Evolutionary conservation across 1,140 invertebrate genomes (phyloP).

Genomic region (Calycopis cecrops): DNA sequence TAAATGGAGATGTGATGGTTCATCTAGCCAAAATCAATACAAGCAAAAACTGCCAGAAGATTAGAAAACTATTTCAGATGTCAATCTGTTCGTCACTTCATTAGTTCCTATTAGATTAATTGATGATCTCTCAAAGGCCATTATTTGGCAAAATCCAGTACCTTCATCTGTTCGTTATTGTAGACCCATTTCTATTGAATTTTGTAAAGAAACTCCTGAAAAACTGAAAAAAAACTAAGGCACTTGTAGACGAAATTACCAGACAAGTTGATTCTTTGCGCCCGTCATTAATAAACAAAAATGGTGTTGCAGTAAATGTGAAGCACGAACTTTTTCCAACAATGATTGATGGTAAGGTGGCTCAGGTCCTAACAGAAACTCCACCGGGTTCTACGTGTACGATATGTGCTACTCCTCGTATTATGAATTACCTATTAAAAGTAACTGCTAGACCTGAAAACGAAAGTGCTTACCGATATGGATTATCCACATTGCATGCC

Average conservation of each 20-base stretch:
- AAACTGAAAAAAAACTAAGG: conserved; percentile 16
- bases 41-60: conserved; percentile 12
- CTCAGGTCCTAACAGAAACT: no score
- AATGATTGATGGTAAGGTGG: no score
- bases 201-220: conserved; percentile 15
- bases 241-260: conserved; percentile 12
- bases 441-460: no score
- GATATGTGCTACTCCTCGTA: no score
- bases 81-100: conserved; percentile 4
- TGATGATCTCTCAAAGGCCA: conserved; percentile 3
- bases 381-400: no score
- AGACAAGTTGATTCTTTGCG: conserved; percentile 6
- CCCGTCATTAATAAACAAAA: conserved; percentile 11
- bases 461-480: no score
- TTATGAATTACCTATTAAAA: no score
- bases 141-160: conserved; percentile 12
- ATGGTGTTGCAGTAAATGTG: conserved; percentile 9
- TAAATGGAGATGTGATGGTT: background rate
- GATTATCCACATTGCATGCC: no score
- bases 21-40: conserved; percentile 15
- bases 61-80: conserved; percentile 7
- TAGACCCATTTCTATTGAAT: conserved; percentile 11
- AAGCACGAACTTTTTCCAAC: conserved; percentile 5
- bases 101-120: conserved; percentile 13
- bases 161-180: conserved; percentile 13